Evolutionary conservation across 1,140 invertebrate genomes (phyloP), one percentile per base, ranked within the genome.

Genomic region (Megathymus violae): DNA sequence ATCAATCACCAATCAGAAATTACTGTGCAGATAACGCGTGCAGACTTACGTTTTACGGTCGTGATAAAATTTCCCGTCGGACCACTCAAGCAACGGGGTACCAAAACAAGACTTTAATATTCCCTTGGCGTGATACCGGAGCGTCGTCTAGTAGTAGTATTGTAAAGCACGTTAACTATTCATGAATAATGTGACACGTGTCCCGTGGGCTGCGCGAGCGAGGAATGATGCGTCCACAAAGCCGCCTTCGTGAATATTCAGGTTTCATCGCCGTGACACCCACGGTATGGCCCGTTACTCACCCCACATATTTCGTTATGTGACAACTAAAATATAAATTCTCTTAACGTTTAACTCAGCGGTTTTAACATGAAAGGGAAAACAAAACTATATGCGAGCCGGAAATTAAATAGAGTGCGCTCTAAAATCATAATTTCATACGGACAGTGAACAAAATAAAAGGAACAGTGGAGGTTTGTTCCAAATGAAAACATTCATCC

Each of bases 171-270:
- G 62, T 64, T 64, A 58, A 64, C 51, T 71, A 66, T 80, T 78
- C 74, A 75, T 80, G 76, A 78, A 80, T 78, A 80, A 78, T 78
- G 73, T 71, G 73, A 68, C 76, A 69, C 64, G 56, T 48, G 60
- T 70, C 63, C 69, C 67, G 59, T 50, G 60, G 44, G 51, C 13
- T 14, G 46, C 51, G 64, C 46, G 51, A 62, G 46, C 17, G 31
- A 36, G 50, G 15, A 17, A 40, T 52, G 41, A 59, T 51, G 63
- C 36, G 50, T 43, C 67, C 50, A 38, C 43, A 65, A 34, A 64
- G 63, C 63, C 46, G 64, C 68, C 51, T 71, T 80, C 74, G 80
- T 82, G 80, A 82, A 82, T 82, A 82, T 82, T 82, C 80, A 80
- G 74, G 75, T 70, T 69, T 69, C 69, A 62, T 63, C 67, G 46